phyloP scores from a whole-genome alignment of 2,797 vertebrate species.

The Cephalopachus bancanus region DNA sequence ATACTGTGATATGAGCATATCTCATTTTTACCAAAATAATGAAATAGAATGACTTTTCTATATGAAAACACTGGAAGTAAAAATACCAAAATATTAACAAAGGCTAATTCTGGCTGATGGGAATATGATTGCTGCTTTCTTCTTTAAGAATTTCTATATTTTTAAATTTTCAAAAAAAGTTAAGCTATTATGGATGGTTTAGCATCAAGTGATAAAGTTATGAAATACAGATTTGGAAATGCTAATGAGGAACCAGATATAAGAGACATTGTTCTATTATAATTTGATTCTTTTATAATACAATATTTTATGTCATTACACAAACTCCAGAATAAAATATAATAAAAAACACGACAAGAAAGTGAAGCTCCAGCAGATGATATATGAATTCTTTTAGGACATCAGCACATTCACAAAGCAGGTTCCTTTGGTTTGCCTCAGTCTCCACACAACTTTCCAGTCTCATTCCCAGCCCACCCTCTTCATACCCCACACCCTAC shows the following conservation, averaged over 20 bases:
- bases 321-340: not conserved
- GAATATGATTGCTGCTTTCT: conserved; percentile 33
- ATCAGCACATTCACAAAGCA: not conserved
- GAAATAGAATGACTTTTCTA: conserved; percentile 16
- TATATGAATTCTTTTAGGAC: not conserved
- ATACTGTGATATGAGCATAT: conserved; percentile 48
- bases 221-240: conserved; percentile 54
- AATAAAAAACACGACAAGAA: not conserved
- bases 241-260: not conserved
- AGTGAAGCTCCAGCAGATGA: not conserved
- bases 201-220: conserved; percentile 48
- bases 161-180: conserved; percentile 34
- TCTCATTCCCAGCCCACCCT: not conserved
- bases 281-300: conserved; percentile 23
- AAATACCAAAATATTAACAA: conserved; percentile 20
- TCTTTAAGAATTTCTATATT: conserved; percentile 59
- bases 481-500: not conserved
- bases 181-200: conserved; percentile 50
- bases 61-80: conserved; percentile 58
- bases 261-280: not conserved
- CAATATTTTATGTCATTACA: not conserved
- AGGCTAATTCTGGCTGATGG: conserved; percentile 58
- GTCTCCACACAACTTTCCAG: not conserved
- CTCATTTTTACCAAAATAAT: conserved; percentile 59
- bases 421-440: not conserved